phyloP scores from a whole-genome alignment of 2,113 vertebrate species.

The Patagioenas fasciata region DNA sequence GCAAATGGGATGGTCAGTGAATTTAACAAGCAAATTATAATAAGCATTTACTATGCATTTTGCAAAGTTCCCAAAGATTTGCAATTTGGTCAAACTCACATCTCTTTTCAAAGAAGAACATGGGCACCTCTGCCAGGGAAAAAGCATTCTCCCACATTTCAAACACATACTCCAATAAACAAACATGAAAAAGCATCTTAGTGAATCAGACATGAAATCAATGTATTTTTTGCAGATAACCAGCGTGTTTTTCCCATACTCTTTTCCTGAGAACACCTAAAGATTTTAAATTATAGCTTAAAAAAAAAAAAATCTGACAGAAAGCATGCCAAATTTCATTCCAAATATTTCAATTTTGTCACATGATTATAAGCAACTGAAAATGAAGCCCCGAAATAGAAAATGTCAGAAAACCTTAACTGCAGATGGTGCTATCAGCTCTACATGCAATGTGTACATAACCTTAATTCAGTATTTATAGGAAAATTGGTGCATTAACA shows the following conservation, averaged over 20 bases:
- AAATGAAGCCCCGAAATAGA: neutral
- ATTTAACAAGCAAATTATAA: neutral
- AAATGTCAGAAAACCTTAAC: neutral
- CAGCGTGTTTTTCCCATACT: neutral
- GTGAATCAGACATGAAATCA: neutral
- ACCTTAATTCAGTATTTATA: neutral
- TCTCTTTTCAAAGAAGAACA: neutral
- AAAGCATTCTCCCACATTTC: neutral
- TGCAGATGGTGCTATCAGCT: neutral
- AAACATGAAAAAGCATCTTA: neutral
- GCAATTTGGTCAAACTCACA: neutral
- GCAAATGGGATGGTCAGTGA: neutral
- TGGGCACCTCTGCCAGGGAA: neutral
- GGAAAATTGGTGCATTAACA: neutral
- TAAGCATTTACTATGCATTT: neutral
- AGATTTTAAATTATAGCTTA: neutral
- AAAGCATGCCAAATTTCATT: neutral
- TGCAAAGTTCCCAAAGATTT: neutral
- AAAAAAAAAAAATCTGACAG: neutral
- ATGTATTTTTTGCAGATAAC: neutral
- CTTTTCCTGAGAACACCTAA: neutral
- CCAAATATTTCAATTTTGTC: neutral
- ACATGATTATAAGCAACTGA: neutral
- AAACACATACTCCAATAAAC: neutral
- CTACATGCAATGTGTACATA: neutral